phyloP scores from a whole-genome alignment of 2,888 invertebrate species.

The Nomada hirtipes region DNA sequence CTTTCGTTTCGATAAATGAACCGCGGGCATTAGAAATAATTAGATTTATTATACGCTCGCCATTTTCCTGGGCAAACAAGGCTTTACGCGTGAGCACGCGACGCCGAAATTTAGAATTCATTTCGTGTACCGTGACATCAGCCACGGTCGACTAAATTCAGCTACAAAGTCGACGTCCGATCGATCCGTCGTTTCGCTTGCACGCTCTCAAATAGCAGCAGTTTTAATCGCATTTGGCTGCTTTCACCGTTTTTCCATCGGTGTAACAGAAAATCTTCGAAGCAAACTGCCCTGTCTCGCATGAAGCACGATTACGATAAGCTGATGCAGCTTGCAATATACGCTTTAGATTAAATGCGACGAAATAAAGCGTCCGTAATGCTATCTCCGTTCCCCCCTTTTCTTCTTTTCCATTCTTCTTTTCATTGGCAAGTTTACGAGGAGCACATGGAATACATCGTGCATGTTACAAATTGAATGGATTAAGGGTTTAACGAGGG shows the following conservation, averaged over 20 bases:
- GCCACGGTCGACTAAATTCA: slow-evolving; percentile 49
- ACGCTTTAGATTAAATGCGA: slow-evolving; percentile 9
- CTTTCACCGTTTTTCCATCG: slow-evolving; percentile 25
- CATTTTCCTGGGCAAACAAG: slow-evolving; percentile 26
- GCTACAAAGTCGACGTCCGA: slow-evolving; percentile 46
- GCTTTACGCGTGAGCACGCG: slow-evolving; percentile 17
- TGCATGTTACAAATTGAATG: neutral
- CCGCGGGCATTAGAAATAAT: neutral
- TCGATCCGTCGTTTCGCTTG: slow-evolving; percentile 45
- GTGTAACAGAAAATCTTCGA: slow-evolving; percentile 31
- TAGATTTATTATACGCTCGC: slow-evolving; percentile 18
- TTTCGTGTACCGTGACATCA: slow-evolving; percentile 36
- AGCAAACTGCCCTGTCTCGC: slow-evolving; percentile 7
- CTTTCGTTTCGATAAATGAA: neutral
- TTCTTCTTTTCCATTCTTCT: too few relatives aligned
- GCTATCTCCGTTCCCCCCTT: neutral
- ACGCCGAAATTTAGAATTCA: slow-evolving; percentile 46
- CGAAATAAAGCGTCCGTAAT: slow-evolving; percentile 6
- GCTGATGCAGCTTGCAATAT: slow-evolving; percentile 1
- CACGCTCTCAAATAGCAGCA: slow-evolving; percentile 35
- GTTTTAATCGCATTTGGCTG: slow-evolving; percentile 53
- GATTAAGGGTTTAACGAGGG: neutral
- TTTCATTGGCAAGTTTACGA: neutral
- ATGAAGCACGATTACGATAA: slow-evolving; percentile 9
- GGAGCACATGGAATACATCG: neutral